A percentile compares a stretch with the other conserved stretches of the same genome.
These are phyloP conservation scores for Liposcelis brunnea DNA, from an alignment of 2,888 invertebrate species.

Conservation along the genomic window DNA sequence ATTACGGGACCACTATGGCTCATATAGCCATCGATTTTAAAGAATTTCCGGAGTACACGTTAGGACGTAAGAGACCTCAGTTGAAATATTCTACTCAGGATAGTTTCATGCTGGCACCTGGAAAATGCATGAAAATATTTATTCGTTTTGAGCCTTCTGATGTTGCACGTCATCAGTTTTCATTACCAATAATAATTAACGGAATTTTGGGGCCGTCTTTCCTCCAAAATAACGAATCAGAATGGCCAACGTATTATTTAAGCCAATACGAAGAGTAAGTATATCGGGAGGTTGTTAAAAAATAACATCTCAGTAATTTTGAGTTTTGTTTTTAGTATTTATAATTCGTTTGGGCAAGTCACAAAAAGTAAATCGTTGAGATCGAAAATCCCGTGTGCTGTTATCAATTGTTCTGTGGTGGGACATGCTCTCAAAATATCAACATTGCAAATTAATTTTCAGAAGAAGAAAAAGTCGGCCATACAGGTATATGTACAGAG, in stretches of 20 bases:
- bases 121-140: constrained; percentile 21
- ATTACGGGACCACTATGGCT: constrained; percentile 12
- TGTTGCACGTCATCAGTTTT: constrained; percentile 35
- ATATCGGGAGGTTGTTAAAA: neutral
- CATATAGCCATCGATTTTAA: constrained; percentile 13
- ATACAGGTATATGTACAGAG: too few relatives aligned
- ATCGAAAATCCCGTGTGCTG: constrained; percentile 15
- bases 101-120: constrained; percentile 18
- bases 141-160: constrained; percentile 28
- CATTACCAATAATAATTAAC: constrained; percentile 39
- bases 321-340: too few relatives aligned
- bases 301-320: neutral
- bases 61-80: constrained; percentile 11
- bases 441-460: neutral
- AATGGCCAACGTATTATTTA: constrained; percentile 15
- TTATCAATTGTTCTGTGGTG: constrained; percentile 18
- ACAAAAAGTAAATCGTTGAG: too few relatives aligned
- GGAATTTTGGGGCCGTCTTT: constrained; percentile 37
- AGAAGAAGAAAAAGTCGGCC: neutral
- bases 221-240: constrained; percentile 20
- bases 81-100: constrained; percentile 5
- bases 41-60: constrained; percentile 15
- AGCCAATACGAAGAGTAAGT: constrained; percentile 13
- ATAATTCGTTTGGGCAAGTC: too few relatives aligned
- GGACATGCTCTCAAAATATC: constrained; percentile 14